phyloP scores from a whole-genome alignment of 2,888 invertebrate species.

The Drosophila eohydei region DNA sequence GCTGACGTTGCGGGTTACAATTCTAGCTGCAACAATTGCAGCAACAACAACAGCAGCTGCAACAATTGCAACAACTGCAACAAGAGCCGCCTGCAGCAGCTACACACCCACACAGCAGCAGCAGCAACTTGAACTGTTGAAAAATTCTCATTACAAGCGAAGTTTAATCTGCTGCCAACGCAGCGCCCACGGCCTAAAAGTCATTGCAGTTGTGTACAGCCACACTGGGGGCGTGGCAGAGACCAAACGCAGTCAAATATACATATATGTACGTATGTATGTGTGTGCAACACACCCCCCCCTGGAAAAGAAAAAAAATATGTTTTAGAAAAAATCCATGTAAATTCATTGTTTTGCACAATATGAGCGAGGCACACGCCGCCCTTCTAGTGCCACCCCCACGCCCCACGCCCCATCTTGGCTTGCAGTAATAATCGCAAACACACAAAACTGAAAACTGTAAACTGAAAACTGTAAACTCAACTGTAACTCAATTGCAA shows the following conservation, averaged over 20 bases:
- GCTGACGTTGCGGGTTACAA: slow-evolving; percentile 50
- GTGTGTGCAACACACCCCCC: not conserved
- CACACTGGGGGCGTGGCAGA: slow-evolving; percentile 4
- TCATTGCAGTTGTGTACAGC: slow-evolving; percentile 1
- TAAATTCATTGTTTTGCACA: slow-evolving; percentile 77
- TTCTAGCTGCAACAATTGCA: slow-evolving; percentile 38
- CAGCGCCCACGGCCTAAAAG: slow-evolving; percentile 46
- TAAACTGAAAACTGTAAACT: slow-evolving; percentile 56
- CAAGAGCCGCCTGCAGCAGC: slow-evolving; percentile 65
- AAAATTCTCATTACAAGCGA: slow-evolving; percentile 76
- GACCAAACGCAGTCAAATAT: slow-evolving; percentile 44
- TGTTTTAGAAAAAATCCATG: slow-evolving; percentile 40
- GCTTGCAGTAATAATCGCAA: slow-evolving; percentile 43
- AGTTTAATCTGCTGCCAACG: slow-evolving; percentile 72
- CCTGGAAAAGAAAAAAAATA: slow-evolving; percentile 11
- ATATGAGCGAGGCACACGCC: slow-evolving; percentile 53
- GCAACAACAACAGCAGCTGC: slow-evolving; percentile 31
- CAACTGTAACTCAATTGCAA: slow-evolving; percentile 78
- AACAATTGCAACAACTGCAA: slow-evolving; percentile 22
- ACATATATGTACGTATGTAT: slow-evolving; percentile 34
- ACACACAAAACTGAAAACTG: slow-evolving; percentile 42
- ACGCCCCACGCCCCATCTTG: not conserved
- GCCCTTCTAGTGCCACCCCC: not conserved
- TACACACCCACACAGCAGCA: slow-evolving; percentile 37
- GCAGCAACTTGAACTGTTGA: slow-evolving; percentile 22